Percentiles rank a stretch among this genome's conserved stretches.
Evolutionary conservation across 2,797 vertebrate species (phyloP).

Genomic region (Arrhamphus sclerolepis): DNA sequence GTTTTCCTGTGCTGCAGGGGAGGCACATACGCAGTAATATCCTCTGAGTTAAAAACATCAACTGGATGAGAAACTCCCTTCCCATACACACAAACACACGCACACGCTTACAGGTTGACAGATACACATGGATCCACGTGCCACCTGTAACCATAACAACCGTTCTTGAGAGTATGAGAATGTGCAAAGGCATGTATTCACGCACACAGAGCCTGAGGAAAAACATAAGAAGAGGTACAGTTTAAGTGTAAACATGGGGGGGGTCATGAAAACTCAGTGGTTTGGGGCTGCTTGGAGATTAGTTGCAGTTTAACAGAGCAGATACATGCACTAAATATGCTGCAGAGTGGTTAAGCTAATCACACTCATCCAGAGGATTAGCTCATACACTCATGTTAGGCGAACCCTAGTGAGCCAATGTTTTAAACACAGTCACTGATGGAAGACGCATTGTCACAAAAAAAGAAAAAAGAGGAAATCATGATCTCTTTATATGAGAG

Average conservation of each 20-base stretch:
- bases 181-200: constrained; percentile 10
- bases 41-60: constrained; percentile 37
- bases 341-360: constrained; percentile 70
- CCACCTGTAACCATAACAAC: neutral
- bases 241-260: constrained; percentile 60
- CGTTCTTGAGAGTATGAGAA: neutral
- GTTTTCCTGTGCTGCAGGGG: constrained; percentile 37
- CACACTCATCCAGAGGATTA: constrained; percentile 72
- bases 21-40: constrained; percentile 24
- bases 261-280: constrained; percentile 63
- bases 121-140: constrained; percentile 4
- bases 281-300: constrained; percentile 71
- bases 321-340: constrained; percentile 68
- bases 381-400: constrained; percentile 51
- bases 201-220: constrained; percentile 33
- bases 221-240: constrained; percentile 55
- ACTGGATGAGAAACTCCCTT: constrained; percentile 6
- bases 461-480: constrained; percentile 12
- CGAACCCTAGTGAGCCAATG: constrained; percentile 38
- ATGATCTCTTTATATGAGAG: constrained; percentile 13
- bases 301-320: constrained; percentile 70
- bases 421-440: constrained; percentile 44
- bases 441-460: constrained; percentile 46
- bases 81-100: neutral
- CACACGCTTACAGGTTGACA: constrained; percentile 3